Conservation (phyloP, 1,140 invertebrate species). For the Ips typographus region DNA sequence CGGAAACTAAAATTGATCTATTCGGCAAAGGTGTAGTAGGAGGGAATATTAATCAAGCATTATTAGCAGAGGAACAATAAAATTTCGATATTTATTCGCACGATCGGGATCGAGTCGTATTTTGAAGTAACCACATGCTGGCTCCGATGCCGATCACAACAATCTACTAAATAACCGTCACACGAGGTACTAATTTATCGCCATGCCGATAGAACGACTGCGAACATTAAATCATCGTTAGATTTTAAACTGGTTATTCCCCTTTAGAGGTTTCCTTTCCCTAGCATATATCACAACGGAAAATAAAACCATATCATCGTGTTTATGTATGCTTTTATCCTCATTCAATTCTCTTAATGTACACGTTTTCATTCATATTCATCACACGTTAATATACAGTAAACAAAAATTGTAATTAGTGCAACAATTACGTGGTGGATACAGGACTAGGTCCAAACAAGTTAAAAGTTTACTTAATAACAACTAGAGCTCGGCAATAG, state of each 20-base stretch:
- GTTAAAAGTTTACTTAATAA: too few relatives aligned
- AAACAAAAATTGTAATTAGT: too few relatives aligned
- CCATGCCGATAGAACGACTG: constrained; percentile 7
- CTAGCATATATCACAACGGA: background rate
- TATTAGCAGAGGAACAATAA: constrained; percentile 35
- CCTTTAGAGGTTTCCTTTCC: background rate
- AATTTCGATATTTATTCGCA: constrained; percentile 29
- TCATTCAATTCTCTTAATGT: too few relatives aligned
- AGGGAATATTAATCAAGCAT: constrained; percentile 30
- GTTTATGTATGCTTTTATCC: too few relatives aligned
- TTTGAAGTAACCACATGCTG: constrained; percentile 23
- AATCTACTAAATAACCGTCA: constrained; percentile 31
- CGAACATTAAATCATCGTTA: constrained; percentile 16
- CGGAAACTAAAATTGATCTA: constrained; percentile 26
- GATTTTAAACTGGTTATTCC: constrained; percentile 8
- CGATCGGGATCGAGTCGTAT: constrained; percentile 12
- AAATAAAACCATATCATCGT: too few relatives aligned
- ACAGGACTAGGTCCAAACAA: too few relatives aligned
- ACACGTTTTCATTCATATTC: too few relatives aligned
- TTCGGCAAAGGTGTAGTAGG: constrained; percentile 18
- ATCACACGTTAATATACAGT: too few relatives aligned
- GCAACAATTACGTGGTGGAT: too few relatives aligned
- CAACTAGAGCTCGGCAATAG: too few relatives aligned
- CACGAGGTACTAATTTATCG: constrained; percentile 20
- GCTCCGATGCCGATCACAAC: constrained; percentile 18